phyloP scores from a whole-genome alignment of 1,140 invertebrate species.

The Sitophilus oryzae region DNA sequence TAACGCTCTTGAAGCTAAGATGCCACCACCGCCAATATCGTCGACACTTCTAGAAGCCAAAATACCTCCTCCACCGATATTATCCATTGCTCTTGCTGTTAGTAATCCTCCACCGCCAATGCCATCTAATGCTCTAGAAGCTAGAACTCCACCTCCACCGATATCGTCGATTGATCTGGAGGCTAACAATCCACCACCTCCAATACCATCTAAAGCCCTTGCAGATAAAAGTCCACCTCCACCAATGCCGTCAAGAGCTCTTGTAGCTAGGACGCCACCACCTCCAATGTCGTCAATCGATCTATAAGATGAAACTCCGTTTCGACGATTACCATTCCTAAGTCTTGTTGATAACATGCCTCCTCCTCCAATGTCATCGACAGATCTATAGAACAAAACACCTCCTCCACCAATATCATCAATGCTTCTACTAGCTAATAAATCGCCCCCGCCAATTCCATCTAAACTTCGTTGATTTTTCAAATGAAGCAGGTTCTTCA shows the following conservation, averaged over 20 bases:
- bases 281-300: conserved; percentile 12
- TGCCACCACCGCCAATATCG: background rate
- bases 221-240: conserved; percentile 14
- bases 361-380: background rate
- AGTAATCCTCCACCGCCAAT: conserved; percentile 17
- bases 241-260: conserved; percentile 20
- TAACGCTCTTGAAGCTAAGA: background rate
- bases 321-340: conserved; percentile 19
- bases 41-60: conserved; percentile 2
- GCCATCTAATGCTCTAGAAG: conserved; percentile 15
- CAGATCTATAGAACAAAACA: background rate
- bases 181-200: conserved; percentile 20
- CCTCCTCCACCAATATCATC: background rate
- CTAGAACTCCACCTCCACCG: conserved; percentile 16
- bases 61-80: conserved; percentile 12
- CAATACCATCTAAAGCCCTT: conserved; percentile 20
- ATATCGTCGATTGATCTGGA: conserved; percentile 16
- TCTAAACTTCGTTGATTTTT: conserved; percentile 11
- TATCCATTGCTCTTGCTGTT: conserved; percentile 3
- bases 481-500: background rate
- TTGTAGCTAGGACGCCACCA: conserved; percentile 11
- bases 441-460: conserved; percentile 15
- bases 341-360: background rate
- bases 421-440: conserved; percentile 5
- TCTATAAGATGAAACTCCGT: conserved; percentile 14